phyloP scores from a whole-genome alignment of 2,113 vertebrate species.

The Pelobates fuscus region DNA sequence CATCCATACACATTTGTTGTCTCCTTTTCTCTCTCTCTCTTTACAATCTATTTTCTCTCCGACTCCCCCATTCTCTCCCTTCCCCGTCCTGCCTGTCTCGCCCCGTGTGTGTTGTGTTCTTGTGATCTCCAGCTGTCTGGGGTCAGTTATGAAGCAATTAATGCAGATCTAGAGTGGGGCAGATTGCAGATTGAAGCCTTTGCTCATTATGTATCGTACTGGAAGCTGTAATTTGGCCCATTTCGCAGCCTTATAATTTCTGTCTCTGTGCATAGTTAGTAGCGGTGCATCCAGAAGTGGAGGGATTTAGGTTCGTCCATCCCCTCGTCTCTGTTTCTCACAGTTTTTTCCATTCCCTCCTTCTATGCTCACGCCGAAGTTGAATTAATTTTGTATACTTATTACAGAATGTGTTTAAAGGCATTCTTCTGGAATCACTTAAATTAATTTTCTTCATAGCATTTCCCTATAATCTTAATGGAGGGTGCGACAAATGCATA shows the following conservation, averaged over 20 bases:
- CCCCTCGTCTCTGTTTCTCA: neutral
- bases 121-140: slow-evolving; percentile 46
- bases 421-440: neutral
- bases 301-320: slow-evolving; percentile 7
- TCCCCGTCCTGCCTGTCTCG: neutral
- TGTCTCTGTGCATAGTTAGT: slow-evolving; percentile 14
- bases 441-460: slow-evolving; percentile 4
- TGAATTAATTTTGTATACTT: neutral
- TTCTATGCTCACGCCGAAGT: neutral
- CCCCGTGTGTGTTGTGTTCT: slow-evolving; percentile 26
- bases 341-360: neutral
- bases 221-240: slow-evolving; percentile 45
- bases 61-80: neutral
- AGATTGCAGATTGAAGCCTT: slow-evolving; percentile 33
- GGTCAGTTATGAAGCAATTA: slow-evolving; percentile 49
- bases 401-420: slow-evolving; percentile 6
- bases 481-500: neutral
- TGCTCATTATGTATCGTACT: slow-evolving; percentile 23
- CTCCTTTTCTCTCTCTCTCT: neutral
- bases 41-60: neutral
- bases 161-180: slow-evolving; percentile 25
- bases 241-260: slow-evolving; percentile 42
- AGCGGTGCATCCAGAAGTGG: neutral
- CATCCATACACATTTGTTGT: too few species aligned
- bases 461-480: slow-evolving; percentile 16